phyloP scores from a whole-genome alignment of 1,140 invertebrate genomes.

The Drosophila leontia region DNA sequence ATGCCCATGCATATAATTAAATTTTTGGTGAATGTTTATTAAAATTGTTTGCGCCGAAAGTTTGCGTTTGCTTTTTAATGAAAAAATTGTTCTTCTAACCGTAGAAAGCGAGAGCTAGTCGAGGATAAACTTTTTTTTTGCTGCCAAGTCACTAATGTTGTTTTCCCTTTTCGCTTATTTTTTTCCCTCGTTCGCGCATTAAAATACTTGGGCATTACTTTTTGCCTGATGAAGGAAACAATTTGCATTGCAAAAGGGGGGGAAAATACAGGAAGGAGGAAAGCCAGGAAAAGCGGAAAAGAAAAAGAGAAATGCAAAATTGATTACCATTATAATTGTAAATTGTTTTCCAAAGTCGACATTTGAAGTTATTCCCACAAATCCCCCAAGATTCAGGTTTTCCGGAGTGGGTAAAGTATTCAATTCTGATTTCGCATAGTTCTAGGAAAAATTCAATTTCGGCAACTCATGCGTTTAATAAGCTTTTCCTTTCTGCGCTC shows the following conservation, averaged over 20 bases:
- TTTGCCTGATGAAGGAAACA: conserved; percentile 57
- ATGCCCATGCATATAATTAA: conserved; percentile 82
- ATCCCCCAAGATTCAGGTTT: conserved; percentile 22
- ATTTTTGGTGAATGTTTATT: conserved; percentile 79
- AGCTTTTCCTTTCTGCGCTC: conserved; percentile 35
- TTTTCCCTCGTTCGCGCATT: conserved; percentile 44
- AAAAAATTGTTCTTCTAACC: conserved; percentile 62
- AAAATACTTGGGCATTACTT: conserved; percentile 76
- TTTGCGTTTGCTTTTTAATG: conserved; percentile 59
- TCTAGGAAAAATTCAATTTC: conserved; percentile 45
- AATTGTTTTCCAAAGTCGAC: conserved; percentile 65
- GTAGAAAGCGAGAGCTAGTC: conserved; percentile 55
- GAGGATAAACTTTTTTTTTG: conserved; percentile 63
- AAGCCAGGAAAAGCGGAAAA: conserved; percentile 1
- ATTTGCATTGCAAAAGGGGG: conserved; percentile 67
- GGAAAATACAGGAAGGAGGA: neutral
- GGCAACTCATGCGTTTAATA: conserved; percentile 55
- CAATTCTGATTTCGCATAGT: conserved; percentile 40
- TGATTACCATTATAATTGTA: conserved; percentile 82
- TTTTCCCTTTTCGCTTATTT: conserved; percentile 29
- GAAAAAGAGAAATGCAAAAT: conserved; percentile 56
- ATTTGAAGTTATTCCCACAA: conserved; percentile 19
- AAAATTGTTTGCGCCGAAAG: conserved; percentile 75
- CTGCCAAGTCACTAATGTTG: conserved; percentile 68
- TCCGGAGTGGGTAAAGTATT: conserved; percentile 5